Evolutionary conservation across 2,888 invertebrate species (phyloP).

Genomic region (Sesia apiformis): DNA sequence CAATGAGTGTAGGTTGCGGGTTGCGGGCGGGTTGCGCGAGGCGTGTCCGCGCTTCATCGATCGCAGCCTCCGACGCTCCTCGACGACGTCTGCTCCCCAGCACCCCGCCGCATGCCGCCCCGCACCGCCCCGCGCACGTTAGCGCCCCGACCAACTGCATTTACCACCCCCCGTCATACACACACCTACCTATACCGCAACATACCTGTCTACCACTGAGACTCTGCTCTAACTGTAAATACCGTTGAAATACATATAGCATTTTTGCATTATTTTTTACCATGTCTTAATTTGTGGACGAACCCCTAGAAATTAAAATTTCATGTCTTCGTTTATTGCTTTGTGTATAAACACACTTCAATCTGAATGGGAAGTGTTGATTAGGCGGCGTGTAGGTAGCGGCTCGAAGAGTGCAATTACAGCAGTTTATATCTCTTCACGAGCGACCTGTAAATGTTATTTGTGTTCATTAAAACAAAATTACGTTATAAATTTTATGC

Average conservation of each 20-base stretch:
- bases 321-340: constrained; percentile 20
- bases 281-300: background rate
- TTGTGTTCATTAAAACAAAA: constrained; percentile 59
- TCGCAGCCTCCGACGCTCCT: constrained; percentile 71
- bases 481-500: constrained; percentile 60
- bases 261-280: constrained; percentile 25
- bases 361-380: background rate
- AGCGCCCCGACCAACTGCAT: constrained; percentile 72
- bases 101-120: constrained; percentile 23
- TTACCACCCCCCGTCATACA: constrained; percentile 61
- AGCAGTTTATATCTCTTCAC: constrained; percentile 56
- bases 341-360: constrained; percentile 8
- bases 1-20: constrained; percentile 44
- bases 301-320: constrained; percentile 1
- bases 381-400: constrained; percentile 20
- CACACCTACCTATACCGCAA: constrained; percentile 21
- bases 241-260: constrained; percentile 27
- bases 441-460: constrained; percentile 64
- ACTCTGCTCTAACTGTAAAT: constrained; percentile 16
- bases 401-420: constrained; percentile 49
- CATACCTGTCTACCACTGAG: constrained; percentile 42
- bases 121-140: constrained; percentile 40
- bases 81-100: constrained; percentile 60
- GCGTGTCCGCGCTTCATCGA: constrained; percentile 74
- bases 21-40: constrained; percentile 55